Conservation (phyloP, 2,113 vertebrate genomes). For the Larimichthys polyactis region DNA sequence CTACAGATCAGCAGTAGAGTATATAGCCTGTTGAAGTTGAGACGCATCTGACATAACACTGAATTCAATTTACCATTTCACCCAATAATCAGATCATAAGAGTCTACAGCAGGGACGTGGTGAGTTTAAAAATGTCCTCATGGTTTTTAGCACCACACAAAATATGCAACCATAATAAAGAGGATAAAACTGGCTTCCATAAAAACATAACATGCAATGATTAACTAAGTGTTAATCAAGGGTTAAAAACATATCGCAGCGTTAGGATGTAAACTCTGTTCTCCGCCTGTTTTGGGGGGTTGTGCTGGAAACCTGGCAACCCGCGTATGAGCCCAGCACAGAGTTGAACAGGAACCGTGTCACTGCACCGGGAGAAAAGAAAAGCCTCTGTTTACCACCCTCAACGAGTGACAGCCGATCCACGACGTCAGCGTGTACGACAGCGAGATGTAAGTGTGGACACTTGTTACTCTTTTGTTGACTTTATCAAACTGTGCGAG, state of each 20-base stretch:
- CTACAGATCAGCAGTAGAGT: not conserved
- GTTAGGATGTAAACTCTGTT: not conserved
- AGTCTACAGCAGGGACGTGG: not conserved
- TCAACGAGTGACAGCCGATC: not conserved
- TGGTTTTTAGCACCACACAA: not conserved
- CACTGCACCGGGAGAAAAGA: not conserved
- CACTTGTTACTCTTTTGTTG: constrained; percentile 57
- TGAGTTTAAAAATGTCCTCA: too few relatives aligned
- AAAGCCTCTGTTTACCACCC: not conserved
- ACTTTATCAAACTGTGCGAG: constrained; percentile 69
- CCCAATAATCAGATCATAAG: not conserved
- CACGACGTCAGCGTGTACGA: not conserved
- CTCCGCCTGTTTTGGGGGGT: constrained; percentile 31
- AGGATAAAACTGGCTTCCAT: not conserved
- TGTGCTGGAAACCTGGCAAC: constrained; percentile 74
- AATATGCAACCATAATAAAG: not conserved
- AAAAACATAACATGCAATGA: not conserved
- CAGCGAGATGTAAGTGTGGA: constrained; percentile 61
- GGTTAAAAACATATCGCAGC: not conserved
- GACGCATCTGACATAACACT: not conserved
- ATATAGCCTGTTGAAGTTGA: constrained; percentile 23
- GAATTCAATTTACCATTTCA: not conserved
- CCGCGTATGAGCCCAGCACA: constrained; percentile 27
- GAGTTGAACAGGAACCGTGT: constrained; percentile 59
- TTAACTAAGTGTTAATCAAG: too few relatives aligned